Evolutionary conservation across 2,888 invertebrate genomes (phyloP).

Genomic region (Lasioglossum morio): DNA sequence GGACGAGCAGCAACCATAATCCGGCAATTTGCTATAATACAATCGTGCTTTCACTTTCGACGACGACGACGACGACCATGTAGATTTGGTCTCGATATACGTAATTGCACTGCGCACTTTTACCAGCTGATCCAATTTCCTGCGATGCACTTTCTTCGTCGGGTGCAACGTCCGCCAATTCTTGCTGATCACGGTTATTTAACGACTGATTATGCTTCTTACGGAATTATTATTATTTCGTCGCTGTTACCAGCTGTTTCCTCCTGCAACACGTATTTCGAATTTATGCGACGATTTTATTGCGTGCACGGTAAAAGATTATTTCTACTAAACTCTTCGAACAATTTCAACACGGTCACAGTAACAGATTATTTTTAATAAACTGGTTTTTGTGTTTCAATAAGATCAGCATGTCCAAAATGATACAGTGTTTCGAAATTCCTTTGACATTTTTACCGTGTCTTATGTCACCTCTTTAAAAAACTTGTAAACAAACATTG

Average conservation of each 20-base stretch:
- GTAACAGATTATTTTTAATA: not conserved
- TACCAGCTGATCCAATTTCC: constrained; percentile 52
- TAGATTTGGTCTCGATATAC: constrained; percentile 44
- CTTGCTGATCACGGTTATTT: constrained; percentile 16
- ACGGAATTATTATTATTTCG: not conserved
- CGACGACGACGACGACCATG: constrained; percentile 36
- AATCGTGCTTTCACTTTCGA: constrained; percentile 74
- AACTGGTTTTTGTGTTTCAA: not conserved
- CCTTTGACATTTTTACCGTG: not conserved
- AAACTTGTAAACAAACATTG: not conserved
- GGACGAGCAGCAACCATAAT: constrained; percentile 45
- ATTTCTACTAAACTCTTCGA: not conserved
- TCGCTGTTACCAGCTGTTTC: not conserved
- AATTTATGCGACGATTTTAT: not conserved
- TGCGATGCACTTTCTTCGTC: constrained; percentile 44
- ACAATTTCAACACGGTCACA: not conserved
- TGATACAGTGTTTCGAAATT: not conserved
- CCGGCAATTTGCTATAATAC: constrained; percentile 43
- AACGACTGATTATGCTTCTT: constrained; percentile 16
- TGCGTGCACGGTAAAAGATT: not conserved
- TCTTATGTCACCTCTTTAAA: too few relatives aligned
- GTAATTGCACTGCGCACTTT: constrained; percentile 35
- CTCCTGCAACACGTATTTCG: not conserved
- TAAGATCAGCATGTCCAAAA: not conserved
- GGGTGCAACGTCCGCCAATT: constrained; percentile 8